Conservation (phyloP, 2,797 vertebrate genomes). For the Phrynocephalus forsythii region DNA sequence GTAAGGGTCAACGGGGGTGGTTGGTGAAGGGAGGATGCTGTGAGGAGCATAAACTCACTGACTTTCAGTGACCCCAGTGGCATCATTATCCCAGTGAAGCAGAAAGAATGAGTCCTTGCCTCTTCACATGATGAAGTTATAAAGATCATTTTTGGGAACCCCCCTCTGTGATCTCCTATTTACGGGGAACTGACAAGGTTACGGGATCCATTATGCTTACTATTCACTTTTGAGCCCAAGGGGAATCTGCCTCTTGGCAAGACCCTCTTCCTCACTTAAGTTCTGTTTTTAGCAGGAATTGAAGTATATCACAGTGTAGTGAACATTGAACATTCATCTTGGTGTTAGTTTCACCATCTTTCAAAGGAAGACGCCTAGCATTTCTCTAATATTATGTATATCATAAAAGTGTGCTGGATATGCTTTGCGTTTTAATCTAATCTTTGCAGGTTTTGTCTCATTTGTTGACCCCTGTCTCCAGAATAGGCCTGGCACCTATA, state of each 20-base stretch:
- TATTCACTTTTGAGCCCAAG: slow-evolving; percentile 15
- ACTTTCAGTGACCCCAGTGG: slow-evolving; percentile 24
- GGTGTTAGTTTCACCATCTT: no score
- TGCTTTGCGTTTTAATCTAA: no score
- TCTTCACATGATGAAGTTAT: neutral
- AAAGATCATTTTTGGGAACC: neutral
- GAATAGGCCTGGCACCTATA: no score
- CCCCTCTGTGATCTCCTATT: neutral
- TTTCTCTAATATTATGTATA: no score
- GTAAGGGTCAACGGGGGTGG: no score
- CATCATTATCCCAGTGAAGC: neutral
- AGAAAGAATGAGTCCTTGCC: neutral
- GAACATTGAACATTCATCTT: no score
- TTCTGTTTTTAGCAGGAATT: slow-evolving; percentile 18
- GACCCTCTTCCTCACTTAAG: accelerated
- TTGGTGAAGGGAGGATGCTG: slow-evolving; percentile 13
- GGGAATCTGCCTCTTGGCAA: neutral
- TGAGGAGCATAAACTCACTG: slow-evolving; percentile 2
- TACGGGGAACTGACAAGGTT: neutral
- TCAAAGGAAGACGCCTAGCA: no score
- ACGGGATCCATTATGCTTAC: neutral
- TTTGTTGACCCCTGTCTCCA: no score
- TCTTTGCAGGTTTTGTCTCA: no score
- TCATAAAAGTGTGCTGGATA: no score
- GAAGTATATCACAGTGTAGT: neutral